Conservation (phyloP, 2,113 vertebrate genomes). For the Probosciger aterrimus region DNA sequence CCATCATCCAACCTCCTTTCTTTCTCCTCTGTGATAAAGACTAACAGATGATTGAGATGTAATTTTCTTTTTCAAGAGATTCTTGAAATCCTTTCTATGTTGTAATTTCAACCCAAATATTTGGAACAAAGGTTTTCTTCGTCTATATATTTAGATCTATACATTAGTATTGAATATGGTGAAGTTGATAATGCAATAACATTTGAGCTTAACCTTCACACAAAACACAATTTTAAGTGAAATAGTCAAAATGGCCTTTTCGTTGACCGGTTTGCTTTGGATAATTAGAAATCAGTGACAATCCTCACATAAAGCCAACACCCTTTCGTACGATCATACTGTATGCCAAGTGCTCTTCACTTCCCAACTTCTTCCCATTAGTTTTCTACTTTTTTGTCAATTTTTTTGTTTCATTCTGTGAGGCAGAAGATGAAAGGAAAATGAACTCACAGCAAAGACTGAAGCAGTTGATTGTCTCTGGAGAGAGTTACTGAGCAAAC, state of each 20-base stretch:
- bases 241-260: not conserved
- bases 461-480: constrained; percentile 52
- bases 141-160: not conserved
- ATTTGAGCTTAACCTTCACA: not conserved
- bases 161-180: not conserved
- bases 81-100: not conserved
- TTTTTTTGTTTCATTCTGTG: not conserved
- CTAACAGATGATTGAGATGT: not conserved
- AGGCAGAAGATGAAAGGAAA: constrained; percentile 30
- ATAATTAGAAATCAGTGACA: not conserved
- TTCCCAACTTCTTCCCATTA: not conserved
- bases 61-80: not conserved
- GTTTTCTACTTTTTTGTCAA: not conserved
- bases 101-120: not conserved
- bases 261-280: not conserved
- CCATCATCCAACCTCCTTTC: not conserved
- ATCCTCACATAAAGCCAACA: not conserved
- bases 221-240: not conserved
- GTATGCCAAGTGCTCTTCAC: not conserved
- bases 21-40: not conserved
- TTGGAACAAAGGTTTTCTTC: not conserved
- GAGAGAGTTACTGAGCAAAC: constrained; percentile 58
- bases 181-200: not conserved
- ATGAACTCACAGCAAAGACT: constrained; percentile 30
- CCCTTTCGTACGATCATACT: not conserved